These are phyloP conservation scores for Synergus laeviventris DNA, from an alignment of 2,888 invertebrate species.

Conservation along the genomic window DNA sequence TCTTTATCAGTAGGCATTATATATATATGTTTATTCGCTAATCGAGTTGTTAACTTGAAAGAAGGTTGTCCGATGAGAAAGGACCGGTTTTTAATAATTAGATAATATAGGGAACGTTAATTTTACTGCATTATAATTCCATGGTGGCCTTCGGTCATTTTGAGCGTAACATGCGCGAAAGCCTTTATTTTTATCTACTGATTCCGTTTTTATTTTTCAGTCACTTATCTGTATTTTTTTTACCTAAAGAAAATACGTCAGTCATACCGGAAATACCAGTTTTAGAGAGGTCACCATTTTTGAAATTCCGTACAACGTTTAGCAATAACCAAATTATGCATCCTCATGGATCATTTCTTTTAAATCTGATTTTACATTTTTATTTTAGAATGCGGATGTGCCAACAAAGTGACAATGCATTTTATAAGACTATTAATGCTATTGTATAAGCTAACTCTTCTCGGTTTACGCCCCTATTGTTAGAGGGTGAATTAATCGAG, in stretches of 20 bases:
- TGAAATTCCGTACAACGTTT: no score
- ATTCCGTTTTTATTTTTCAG: constrained; percentile 6
- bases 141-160: constrained; percentile 56
- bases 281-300: no score
- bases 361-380: background rate
- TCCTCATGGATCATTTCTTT: no score
- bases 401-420: background rate
- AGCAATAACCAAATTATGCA: no score
- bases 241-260: no score
- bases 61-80: background rate
- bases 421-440: background rate
- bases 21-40: background rate
- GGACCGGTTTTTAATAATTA: constrained; percentile 37
- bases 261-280: no score
- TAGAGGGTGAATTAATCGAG: background rate
- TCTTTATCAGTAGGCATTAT: background rate
- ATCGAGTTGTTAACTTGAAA: background rate
- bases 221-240: background rate
- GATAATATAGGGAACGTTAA: constrained; percentile 65
- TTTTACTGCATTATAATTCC: constrained; percentile 73
- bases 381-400: background rate
- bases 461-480: background rate
- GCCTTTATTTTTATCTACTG: background rate
- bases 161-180: constrained; percentile 55
- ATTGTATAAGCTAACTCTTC: constrained; percentile 1